Evolutionary conservation across 2,113 vertebrate species (phyloP).

Genomic region (Chloebia gouldiae): DNA sequence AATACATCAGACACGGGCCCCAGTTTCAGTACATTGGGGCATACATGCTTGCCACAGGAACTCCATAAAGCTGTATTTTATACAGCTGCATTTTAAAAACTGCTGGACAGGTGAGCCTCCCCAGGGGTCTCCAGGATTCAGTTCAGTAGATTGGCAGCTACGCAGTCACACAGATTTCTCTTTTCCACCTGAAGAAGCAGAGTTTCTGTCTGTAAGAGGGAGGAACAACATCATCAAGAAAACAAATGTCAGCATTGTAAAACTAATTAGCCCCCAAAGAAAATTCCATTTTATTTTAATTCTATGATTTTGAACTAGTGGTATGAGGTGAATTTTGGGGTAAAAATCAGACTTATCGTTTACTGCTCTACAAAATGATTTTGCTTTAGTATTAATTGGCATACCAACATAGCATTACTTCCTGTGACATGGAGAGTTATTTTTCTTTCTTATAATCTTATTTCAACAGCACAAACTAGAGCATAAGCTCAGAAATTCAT

Average conservation of each 20-base stretch:
- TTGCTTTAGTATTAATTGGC: background rate
- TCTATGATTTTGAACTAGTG: background rate
- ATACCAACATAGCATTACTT: background rate
- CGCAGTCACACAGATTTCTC: conserved; percentile 58
- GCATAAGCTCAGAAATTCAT: background rate
- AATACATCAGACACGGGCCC: background rate
- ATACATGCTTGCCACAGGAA: conserved; percentile 14
- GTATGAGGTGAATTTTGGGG: background rate
- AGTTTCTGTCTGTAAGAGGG: conserved; percentile 50
- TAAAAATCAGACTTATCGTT: background rate
- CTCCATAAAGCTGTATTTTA: conserved; percentile 15
- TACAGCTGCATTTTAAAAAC: conserved; percentile 44
- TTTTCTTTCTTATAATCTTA: background rate
- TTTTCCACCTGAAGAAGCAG: conserved; percentile 68
- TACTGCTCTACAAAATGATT: background rate
- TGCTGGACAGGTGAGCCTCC: background rate
- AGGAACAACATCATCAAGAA: background rate
- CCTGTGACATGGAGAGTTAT: background rate
- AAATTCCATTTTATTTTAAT: background rate
- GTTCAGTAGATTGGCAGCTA: conserved; percentile 52
- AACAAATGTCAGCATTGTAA: background rate
- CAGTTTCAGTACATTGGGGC: background rate
- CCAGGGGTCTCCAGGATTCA: conserved; percentile 25
- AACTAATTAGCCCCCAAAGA: background rate
- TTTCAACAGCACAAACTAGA: background rate